Evolutionary conservation across 2,113 vertebrate species (phyloP), one percentile per base, ranked within the genome.

Genomic region (Ailuropoda melanoleuca): DNA sequence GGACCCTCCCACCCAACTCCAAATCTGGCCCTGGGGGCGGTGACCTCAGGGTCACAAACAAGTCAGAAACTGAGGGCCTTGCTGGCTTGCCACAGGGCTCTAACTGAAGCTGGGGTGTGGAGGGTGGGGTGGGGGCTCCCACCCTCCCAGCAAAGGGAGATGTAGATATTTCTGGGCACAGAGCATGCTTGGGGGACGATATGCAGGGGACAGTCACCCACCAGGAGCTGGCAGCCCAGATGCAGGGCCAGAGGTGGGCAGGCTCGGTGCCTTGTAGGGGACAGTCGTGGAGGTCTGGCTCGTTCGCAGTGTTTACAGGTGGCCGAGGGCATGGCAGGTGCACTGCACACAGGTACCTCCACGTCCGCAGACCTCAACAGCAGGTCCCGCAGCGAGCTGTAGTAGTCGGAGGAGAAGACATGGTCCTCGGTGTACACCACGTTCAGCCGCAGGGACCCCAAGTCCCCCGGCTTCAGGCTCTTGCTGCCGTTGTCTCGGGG

Each of bases 381-480:
- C 90, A 99, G 99, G 13, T 99, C 99, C 97, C 99, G 98, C 96
- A 99, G 99, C 0, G 99, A 99, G 50, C 99, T 99, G 98, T 99
- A 99, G 98, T 99, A 99, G 84, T 99, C 99, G 0, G 99, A 99
- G 72, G 99, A 99, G 98, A 99, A 99, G 95, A 99, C 99, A 14
- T 99, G 99, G 98, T 99, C 99, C 96, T 99, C 99, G 0, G 99
- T 99, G 99, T 99, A 99, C 98, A 99, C 99, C 58, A 99, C 99
- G 89, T 99, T 99, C 95, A 99, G 97, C 96, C 99, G 98, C 96
- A 99, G 98, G 26, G 99, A 99, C 91, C 99, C 99, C 0, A 99
- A 99, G 88, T 99, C 99, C 39, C 99, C 99, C 0, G 99, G 99
- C 98, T 99, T 99, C 97, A 99, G 97, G 6, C 99, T 99, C 97